Evolutionary conservation across 2,113 vertebrate genomes (phyloP), one percentile per base, ranked within the genome.

Genomic region (Leiothrix lutea): DNA sequence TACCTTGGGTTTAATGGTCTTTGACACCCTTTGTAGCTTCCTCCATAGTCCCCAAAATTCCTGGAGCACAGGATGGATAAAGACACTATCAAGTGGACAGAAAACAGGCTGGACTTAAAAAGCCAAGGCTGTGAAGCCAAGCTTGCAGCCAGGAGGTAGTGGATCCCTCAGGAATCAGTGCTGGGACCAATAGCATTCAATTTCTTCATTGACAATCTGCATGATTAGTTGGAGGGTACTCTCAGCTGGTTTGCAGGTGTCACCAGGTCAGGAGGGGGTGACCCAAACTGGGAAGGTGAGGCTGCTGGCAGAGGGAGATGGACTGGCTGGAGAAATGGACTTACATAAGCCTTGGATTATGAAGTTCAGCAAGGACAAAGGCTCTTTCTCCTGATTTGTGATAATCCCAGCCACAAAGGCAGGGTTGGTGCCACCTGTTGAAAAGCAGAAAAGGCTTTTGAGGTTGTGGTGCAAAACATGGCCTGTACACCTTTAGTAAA

Each of bases 391-490:
- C 22, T 38, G 60, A 10, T 31, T 45, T 66, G 8, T 65, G 44
- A 12, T 17, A 51, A n/a, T 45, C 23, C 60, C 26, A 66, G 23
- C 51, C 44, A 58, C 28, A 33, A 73, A 73, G 36, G 12, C 33
- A 80, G 60, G 28, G 19, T 65, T n/a, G 36, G 33, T 33, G 26
- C 33, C 23, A 38, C 4, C 15, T 58, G 6, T 25, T 58, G 28
- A 19, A 45, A 51, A 73, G 51, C 36, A n/a, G 40, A 61, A 74
- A 69, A 54, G 25, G 28, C 24, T 50, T 24, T 69, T 69, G 54
- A 6, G 9, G 18, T 69, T 14, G 0, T 48, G n/a, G 35, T 54
- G 28, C 15, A 28, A 12, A 50, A 14, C 4, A 12, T 1, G 1
- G 10, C 12, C 22, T 79, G 33, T 26, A 31, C 14, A 65, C 25